Conservation (phyloP, 2,113 vertebrate species). For the Paracanthobrama guichenoti region DNA sequence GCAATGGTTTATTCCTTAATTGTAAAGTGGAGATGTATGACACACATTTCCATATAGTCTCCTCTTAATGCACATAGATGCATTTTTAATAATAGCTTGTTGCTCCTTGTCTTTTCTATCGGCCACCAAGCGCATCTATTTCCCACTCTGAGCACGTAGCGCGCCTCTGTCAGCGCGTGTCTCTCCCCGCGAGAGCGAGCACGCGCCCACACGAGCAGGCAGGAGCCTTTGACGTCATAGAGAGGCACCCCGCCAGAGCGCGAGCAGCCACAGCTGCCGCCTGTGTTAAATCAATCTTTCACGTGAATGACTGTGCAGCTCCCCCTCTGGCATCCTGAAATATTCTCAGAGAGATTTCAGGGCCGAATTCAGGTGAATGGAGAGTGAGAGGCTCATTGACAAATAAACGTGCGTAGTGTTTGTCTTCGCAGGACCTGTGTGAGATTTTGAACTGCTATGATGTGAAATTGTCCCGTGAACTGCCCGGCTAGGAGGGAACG, state of each 20-base stretch:
- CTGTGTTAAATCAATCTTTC: conserved; percentile 28
- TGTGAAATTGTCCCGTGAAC: background rate
- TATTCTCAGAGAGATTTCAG: background rate
- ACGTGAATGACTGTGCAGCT: conserved; percentile 36
- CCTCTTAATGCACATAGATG: background rate
- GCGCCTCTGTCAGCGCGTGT: conserved; percentile 29
- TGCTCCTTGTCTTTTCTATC: background rate
- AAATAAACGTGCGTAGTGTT: background rate
- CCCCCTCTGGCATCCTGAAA: background rate
- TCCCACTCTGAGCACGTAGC: conserved; percentile 49
- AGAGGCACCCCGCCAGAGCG: conserved; percentile 18
- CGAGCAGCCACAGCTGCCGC: conserved; percentile 13
- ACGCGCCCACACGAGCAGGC: background rate
- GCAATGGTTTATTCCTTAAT: background rate
- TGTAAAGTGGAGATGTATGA: background rate
- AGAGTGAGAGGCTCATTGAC: background rate
- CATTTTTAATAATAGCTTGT: background rate
- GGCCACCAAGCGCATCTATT: conserved; percentile 33
- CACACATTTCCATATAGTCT: background rate
- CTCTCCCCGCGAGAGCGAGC: background rate
- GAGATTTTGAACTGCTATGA: background rate
- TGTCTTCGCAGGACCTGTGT: background rate
- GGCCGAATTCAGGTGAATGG: conserved; percentile 15
- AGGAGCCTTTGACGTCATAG: conserved; percentile 16
- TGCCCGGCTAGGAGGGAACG: too few species aligned